These are phyloP conservation scores for Eulithis prunata DNA, from an alignment of 2,888 invertebrate genomes.

Conservation along the genomic window DNA sequence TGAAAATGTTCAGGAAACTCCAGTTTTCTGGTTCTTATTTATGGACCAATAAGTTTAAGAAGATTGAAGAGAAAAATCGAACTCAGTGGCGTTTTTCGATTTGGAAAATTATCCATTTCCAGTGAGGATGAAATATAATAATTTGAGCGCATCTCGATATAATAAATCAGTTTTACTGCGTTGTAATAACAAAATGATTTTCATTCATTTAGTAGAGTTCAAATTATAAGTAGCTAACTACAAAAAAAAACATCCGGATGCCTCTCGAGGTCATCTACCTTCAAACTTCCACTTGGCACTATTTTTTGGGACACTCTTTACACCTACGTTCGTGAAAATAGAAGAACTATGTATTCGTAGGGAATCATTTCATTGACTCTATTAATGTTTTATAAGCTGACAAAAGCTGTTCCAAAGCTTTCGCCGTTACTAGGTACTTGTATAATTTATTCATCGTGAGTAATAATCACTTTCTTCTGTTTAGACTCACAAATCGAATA, in stretches of 20 bases:
- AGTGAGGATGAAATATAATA: conserved; percentile 1
- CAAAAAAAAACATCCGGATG: too few relatives aligned
- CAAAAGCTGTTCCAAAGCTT: conserved; percentile 1
- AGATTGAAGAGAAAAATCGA: conserved; percentile 14
- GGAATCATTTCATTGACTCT: too few relatives aligned
- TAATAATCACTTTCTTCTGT: conserved; percentile 48
- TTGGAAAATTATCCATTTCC: conserved; percentile 12
- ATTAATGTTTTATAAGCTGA: too few relatives aligned
- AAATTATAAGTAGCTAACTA: too few relatives aligned
- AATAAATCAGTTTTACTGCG: not conserved
- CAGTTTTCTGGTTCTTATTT: conserved; percentile 24
- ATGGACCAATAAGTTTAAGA: conserved; percentile 23
- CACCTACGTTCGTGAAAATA: too few relatives aligned
- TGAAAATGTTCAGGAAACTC: conserved; percentile 37
- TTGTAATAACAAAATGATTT: too few relatives aligned
- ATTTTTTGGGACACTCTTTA: too few relatives aligned
- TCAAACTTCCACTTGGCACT: too few relatives aligned
- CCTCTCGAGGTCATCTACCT: too few relatives aligned
- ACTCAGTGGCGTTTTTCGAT: not conserved
- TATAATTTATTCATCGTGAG: conserved; percentile 39
- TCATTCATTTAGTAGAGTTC: too few relatives aligned
- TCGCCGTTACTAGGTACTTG: not conserved
- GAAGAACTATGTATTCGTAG: too few relatives aligned
- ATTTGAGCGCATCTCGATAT: conserved; percentile 1
- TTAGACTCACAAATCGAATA: conserved; percentile 46